Conservation (phyloP, 1,140 invertebrate species). For the Ericerus pela region DNA sequence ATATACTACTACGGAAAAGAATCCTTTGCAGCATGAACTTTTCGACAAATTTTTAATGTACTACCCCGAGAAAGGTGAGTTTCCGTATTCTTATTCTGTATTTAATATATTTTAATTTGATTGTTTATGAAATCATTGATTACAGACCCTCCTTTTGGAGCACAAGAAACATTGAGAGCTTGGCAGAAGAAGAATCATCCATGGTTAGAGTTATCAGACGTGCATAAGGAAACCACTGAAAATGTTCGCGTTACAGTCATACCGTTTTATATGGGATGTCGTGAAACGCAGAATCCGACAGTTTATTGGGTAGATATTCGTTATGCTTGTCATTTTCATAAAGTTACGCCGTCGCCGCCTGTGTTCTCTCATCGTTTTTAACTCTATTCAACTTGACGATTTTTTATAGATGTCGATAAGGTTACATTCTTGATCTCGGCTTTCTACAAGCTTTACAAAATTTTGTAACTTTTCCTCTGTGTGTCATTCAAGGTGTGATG, state of each 20-base stretch:
- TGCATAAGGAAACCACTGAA: constrained; percentile 95
- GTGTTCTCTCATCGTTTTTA: too few species aligned
- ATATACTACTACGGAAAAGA: constrained; percentile 62
- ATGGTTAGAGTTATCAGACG: constrained; percentile 89
- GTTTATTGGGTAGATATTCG: constrained; percentile 69
- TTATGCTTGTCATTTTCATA: constrained; percentile 11
- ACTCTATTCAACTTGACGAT: too few species aligned
- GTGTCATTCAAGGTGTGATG: too few species aligned
- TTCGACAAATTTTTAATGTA: constrained; percentile 89
- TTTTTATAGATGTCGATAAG: too few species aligned
- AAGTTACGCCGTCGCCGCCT: too few species aligned
- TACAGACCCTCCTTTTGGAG: constrained; percentile 67
- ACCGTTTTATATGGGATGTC: constrained; percentile 92
- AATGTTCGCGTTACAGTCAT: constrained; percentile 90
- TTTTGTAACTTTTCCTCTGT: too few species aligned
- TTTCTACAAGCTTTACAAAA: too few species aligned
- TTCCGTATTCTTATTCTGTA: constrained; percentile 15
- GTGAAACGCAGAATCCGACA: constrained; percentile 70
- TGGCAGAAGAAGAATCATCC: constrained; percentile 98
- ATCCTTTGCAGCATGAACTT: constrained; percentile 80
- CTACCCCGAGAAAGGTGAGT: constrained; percentile 54
- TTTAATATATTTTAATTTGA: neutral
- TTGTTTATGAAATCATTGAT: constrained; percentile 19
- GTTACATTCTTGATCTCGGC: too few species aligned
- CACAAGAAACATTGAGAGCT: constrained; percentile 75